Base-by-base conservation (phyloP, 2,797 vertebrate species). In the Glossophaga mutica region DNA sequence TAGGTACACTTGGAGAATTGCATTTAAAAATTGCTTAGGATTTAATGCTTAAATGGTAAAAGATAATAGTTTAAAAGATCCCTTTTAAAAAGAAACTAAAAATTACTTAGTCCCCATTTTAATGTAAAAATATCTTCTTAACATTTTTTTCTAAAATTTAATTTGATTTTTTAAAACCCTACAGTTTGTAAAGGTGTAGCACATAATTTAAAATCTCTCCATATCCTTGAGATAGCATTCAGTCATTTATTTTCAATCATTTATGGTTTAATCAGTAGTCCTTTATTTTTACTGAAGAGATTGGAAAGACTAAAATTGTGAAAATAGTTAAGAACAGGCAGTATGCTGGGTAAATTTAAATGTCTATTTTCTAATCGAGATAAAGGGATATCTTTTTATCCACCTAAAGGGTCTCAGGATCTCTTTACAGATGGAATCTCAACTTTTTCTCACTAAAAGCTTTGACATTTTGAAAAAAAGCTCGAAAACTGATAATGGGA, bases 241-340 rank as follows among this genome's bases (percentile, higher is more conserved):
- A 59, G 57, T 59, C 39, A 91, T 34, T 86, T 86, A 86, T 95
- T 94, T 81, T 82, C 50, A 67, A 5, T 88, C 50, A 94, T 39
- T 37, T 32, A 59, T 50, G 32, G 65, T 37, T 85, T 94, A 86
- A 37, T 90, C 44, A 79, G 2, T 57, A 57, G 50, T 29, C 26
- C 18, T 71, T 76, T 68, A 44, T 81, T 91, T 95, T 94, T 73
- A 46, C 9, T 93, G 32, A 39, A 19, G 21, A 68, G 32, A 37
- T 73, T 71, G 16, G 26, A 59, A 91, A 93, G 21, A 39, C n/a
- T 78, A 83, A 82, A 82, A 55, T 22, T 91, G 6, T 86, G 55
- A 59, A 91, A 93, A 82, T 76, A 52, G 67, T 94, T 83, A 84
- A 39, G 18, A 92, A 76, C 4, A 81, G 37, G 37, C 5, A 78